A percentile compares a stretch with the other conserved stretches of the same genome.
These are phyloP conservation scores for Sciurus niger DNA, from an alignment of 2,113 vertebrate genomes.

Conservation along the genomic window DNA sequence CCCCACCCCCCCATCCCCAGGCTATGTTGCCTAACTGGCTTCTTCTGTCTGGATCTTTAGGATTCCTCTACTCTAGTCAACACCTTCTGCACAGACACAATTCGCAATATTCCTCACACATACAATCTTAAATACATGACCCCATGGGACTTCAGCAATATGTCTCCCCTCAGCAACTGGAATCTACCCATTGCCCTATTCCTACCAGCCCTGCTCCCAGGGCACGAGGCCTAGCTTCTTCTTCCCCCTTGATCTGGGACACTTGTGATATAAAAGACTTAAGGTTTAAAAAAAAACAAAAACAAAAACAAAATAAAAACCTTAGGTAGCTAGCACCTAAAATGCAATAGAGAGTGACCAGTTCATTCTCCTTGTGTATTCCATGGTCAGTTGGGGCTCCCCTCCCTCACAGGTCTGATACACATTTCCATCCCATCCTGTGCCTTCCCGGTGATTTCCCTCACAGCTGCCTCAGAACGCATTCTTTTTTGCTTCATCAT, in stretches of 20 bases:
- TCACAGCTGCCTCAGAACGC: not conserved
- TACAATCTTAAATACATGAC: not conserved
- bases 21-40: not conserved
- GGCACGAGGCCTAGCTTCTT: not conserved
- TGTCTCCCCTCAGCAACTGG: not conserved
- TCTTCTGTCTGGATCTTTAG: not conserved
- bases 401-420: not conserved
- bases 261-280: not conserved
- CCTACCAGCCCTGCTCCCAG: not conserved
- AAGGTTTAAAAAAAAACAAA: too few relatives aligned
- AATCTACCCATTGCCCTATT: not conserved
- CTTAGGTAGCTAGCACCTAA: not conserved
- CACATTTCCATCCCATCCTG: not conserved
- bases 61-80: not conserved
- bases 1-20: not conserved
- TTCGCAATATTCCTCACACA: not conserved
- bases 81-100: too few relatives aligned
- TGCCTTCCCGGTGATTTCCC: not conserved
- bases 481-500: not conserved
- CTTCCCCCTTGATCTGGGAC: not conserved
- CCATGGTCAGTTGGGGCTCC: not conserved
- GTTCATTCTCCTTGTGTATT: not conserved
- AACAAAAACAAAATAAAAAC: too few relatives aligned
- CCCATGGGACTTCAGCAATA: not conserved
- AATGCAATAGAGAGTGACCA: not conserved